A percentile compares a stretch with the other conserved stretches of the same genome.
Conservation (phyloP, 2,888 invertebrate genomes). For the Drosophila hamatofila region DNA sequence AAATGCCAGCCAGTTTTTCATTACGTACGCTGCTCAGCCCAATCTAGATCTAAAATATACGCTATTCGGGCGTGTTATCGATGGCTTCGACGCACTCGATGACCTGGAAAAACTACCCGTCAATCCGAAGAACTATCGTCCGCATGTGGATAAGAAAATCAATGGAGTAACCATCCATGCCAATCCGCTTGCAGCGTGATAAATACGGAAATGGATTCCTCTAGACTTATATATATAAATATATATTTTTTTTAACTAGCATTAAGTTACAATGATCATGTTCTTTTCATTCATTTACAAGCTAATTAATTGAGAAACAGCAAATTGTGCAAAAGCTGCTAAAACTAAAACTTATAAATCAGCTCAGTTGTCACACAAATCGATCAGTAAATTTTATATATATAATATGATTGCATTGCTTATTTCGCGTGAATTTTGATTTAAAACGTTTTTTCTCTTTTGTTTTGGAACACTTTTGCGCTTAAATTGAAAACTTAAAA, state of each 20-base stretch:
- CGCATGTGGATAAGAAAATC: constrained; percentile 94
- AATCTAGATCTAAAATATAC: constrained; percentile 99
- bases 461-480: constrained; percentile 57
- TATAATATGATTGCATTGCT: constrained; percentile 73
- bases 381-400: constrained; percentile 19
- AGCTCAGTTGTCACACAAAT: constrained; percentile 58
- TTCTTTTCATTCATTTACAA: constrained; percentile 47
- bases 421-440: constrained; percentile 52
- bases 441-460: constrained; percentile 34
- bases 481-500: constrained; percentile 60
- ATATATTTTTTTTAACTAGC: constrained; percentile 60
- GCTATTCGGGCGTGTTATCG: constrained; percentile 98
- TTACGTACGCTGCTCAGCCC: constrained; percentile 96
- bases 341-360: constrained; percentile 55
- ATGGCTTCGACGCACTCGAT: constrained; percentile 98
- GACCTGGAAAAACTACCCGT: constrained; percentile 98
- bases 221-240: constrained; percentile 23
- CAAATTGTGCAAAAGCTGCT: constrained; percentile 71
- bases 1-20: constrained; percentile 99
- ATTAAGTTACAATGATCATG: constrained; percentile 54
- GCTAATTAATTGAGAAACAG: constrained; percentile 77
- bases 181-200: constrained; percentile 95
- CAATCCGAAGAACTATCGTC: constrained; percentile 96
- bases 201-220: not conserved
- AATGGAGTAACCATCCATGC: constrained; percentile 98